Base-by-base conservation (phyloP, 2,113 vertebrate genomes). In the Chlamydotis undulata region DNA sequence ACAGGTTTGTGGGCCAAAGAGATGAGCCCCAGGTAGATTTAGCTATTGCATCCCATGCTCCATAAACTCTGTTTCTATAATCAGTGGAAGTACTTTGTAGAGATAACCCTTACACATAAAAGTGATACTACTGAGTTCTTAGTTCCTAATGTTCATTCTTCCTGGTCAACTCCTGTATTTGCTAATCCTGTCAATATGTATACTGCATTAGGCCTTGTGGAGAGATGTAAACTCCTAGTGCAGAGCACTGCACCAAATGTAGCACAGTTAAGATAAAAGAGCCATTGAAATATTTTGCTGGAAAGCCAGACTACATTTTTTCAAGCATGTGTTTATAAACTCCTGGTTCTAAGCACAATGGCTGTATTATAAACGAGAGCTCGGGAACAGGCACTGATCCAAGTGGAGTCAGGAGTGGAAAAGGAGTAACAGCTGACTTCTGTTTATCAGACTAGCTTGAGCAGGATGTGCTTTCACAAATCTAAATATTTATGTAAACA, bases 401-500 rank as follows among this genome's bases (percentile, higher is more conserved):
- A 96, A 88, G 79, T 1, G 0, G 41, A 94, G 85, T 89, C 75
- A 82, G 87, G 80, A 93, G 79, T 82, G 93, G 57, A 95, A 88
- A 81, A 95, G 82, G 76, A 94, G 41, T 80, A 91, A 90, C 93
- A 96, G 96, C 94, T 97, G 96, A 96, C 78, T 94, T 86, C 68
- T 97, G 93, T 96, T 97, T 97, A 95, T 96, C 87, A 87, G 94
- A 93, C 45, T 69, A 80, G 92, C 69, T 83, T 55, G 52, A 92
- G 92, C 95, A 97, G 96, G 95, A 97, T 96, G 95, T 95, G 87
- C 79, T 88, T 94, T 94, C 90, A 79, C 71, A 61, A 93, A 94
- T 89, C 93, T 96, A 97, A 97, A 96, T 96, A 95, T 97, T 97
- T 97, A 93, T 96, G 96, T 94, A 96, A 96, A 96, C 94, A 97